Base-by-base conservation (phyloP, 2,888 invertebrate genomes). In the Cremastinae sp. region DNA sequence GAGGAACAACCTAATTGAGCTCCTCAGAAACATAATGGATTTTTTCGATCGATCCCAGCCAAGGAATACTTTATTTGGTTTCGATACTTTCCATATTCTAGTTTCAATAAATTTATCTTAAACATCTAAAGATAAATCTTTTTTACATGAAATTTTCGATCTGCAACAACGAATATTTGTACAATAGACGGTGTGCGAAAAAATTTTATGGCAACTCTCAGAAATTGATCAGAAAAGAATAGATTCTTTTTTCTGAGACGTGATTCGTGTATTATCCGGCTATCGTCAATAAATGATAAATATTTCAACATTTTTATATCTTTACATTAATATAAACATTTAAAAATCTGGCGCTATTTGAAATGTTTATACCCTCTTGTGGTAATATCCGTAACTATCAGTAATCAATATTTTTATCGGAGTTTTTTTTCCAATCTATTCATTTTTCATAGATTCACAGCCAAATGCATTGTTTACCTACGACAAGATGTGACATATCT, bases 101-200 rank as follows among this genome's bases (percentile, higher is more conserved):
- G 14, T n/a, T 43, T 43, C 28, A 66, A 47, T 36, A 16, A 43
- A 36, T 20, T 28, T 28, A 28, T 28, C 5, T 18, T 36, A 9
- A 56, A 14, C 34, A 47, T 28, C 43, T 22, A 28, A 47, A 8
- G 18, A 41, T 10, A 28, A 59, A 14, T 28, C 16, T 41, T 51
- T 51, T 49, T 58, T 47, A 36, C 43, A 5, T 1, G 47, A 47
- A 34, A 18, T 49, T 59, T 28, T 41, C 22, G 22, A 22, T 69
- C 18, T n/a, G 59, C 59, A 69, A 51, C 8, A 10, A 49, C 34
- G 49, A 9, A 51, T 59, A 18, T 45, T 68, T 69, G 69, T 69
- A 69, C 49, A 41, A 69, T 59, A 59, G 38, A 51, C 41, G 49
- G 38, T 58, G 38, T 12, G 47, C 20, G 41, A 41, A 51, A 59